A percentile compares a stretch with the other conserved stretches of the same genome.
Conservation (phyloP, 2,888 invertebrate species). For the Clusia tigrina region DNA sequence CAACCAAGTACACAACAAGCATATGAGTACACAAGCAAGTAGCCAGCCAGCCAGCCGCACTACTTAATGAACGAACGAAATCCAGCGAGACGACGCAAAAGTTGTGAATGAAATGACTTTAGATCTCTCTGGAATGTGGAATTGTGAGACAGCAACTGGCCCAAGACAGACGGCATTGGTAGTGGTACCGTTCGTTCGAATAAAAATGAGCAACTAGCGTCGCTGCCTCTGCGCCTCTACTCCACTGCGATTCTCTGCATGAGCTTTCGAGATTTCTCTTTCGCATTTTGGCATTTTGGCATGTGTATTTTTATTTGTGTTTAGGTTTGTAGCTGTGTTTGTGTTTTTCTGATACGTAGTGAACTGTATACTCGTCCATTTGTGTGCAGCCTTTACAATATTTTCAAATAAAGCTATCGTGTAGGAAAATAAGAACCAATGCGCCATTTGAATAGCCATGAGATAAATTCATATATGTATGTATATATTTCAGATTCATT, state of each 20-base stretch:
- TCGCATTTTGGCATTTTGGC: constrained; percentile 37
- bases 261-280: constrained; percentile 19
- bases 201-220: too few species aligned
- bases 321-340: constrained; percentile 41
- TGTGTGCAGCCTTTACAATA: too few species aligned
- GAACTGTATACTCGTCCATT: too few species aligned
- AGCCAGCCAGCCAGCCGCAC: background rate
- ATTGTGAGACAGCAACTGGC: constrained; percentile 56
- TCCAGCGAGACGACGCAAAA: constrained; percentile 39
- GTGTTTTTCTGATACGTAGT: too few species aligned
- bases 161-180: constrained; percentile 31
- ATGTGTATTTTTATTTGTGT: constrained; percentile 24
- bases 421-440: too few species aligned
- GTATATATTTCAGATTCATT: too few species aligned
- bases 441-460: too few species aligned
- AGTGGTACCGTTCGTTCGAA: constrained; percentile 19
- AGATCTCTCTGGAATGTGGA: constrained; percentile 59
- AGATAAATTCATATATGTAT: too few species aligned
- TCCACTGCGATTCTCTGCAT: constrained; percentile 13
- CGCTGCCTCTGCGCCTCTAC: too few species aligned
- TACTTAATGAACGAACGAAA: constrained; percentile 29
- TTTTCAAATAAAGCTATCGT: too few species aligned
- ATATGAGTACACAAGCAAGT: background rate
- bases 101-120: constrained; percentile 63
- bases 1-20: background rate